Percentiles rank a stretch among this genome's conserved stretches.
phyloP scores from a whole-genome alignment of 2,797 vertebrate genomes.

The Graptemys geographica region DNA sequence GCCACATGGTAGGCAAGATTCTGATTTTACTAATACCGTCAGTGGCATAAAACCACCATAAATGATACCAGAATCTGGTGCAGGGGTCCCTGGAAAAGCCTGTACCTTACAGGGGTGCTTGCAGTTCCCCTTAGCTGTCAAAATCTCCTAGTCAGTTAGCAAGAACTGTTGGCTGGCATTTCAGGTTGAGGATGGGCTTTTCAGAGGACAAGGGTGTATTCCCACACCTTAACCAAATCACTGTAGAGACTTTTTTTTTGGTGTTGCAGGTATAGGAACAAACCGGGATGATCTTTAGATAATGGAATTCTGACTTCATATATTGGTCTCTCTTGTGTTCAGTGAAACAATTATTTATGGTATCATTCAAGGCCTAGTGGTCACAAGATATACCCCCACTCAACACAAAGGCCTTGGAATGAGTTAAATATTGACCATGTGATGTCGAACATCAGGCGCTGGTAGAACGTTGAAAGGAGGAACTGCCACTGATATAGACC shows the following conservation, averaged over 20 bases:
- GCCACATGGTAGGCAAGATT: not conserved
- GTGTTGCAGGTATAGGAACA: not conserved
- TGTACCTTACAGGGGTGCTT: not conserved
- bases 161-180: not conserved
- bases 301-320: not conserved
- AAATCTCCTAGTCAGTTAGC: not conserved
- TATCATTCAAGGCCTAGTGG: not conserved
- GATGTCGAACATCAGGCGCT: not conserved
- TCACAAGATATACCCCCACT: not conserved
- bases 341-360: not conserved
- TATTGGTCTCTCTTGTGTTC: not conserved
- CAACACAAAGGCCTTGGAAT: not conserved
- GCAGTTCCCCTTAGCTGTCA: not conserved
- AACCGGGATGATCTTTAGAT: not conserved
- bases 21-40: not conserved
- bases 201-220: not conserved
- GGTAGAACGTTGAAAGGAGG: not conserved
- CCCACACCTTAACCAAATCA: rapidly evolving
- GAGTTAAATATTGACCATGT: not conserved
- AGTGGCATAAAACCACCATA: not conserved
- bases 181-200: not conserved
- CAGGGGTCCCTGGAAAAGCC: not conserved
- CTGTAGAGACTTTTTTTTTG: not conserved
- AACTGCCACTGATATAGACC: not conserved
- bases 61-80: not conserved